phyloP scores from a whole-genome alignment of 2,797 vertebrate genomes.

The Hoplostethus mediterraneus region DNA sequence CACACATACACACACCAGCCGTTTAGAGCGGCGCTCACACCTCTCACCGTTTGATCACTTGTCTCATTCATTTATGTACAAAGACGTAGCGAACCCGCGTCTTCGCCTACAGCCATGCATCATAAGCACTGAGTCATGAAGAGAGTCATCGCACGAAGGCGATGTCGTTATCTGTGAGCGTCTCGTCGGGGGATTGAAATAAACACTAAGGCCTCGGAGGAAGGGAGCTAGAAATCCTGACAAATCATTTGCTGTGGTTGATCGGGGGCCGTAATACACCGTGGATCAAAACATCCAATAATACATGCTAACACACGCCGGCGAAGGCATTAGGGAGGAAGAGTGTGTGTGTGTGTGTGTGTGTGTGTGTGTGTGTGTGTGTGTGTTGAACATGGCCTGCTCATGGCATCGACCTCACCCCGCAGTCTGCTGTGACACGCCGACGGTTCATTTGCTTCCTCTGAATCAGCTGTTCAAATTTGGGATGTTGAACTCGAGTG shows the following conservation, averaged over 20 bases:
- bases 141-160: not conserved
- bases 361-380: slow-evolving; percentile 7
- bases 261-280: slow-evolving; percentile 24
- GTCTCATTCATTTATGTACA: slow-evolving; percentile 40
- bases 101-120: slow-evolving; percentile 9
- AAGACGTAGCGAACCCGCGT: slow-evolving; percentile 26
- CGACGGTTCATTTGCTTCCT: slow-evolving; percentile 57
- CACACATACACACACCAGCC: slow-evolving; percentile 26
- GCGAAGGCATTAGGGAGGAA: slow-evolving; percentile 28
- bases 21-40: slow-evolving; percentile 56
- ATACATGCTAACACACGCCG: slow-evolving; percentile 40
- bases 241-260: not conserved
- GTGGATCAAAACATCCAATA: slow-evolving; percentile 36
- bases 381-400: slow-evolving; percentile 18
- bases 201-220: not conserved
- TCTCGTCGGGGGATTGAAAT: slow-evolving; percentile 6
- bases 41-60: slow-evolving; percentile 52
- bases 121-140: not conserved
- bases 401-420: slow-evolving; percentile 58
- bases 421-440: slow-evolving; percentile 51
- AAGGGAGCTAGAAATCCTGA: not conserved
- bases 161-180: slow-evolving; percentile 1
- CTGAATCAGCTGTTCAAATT: slow-evolving; percentile 66
- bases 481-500: slow-evolving; percentile 49
- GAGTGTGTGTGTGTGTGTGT: slow-evolving; percentile 11